Evolutionary conservation across 1,140 invertebrate species (phyloP).

Genomic region (Cheumatopsyche charites): DNA sequence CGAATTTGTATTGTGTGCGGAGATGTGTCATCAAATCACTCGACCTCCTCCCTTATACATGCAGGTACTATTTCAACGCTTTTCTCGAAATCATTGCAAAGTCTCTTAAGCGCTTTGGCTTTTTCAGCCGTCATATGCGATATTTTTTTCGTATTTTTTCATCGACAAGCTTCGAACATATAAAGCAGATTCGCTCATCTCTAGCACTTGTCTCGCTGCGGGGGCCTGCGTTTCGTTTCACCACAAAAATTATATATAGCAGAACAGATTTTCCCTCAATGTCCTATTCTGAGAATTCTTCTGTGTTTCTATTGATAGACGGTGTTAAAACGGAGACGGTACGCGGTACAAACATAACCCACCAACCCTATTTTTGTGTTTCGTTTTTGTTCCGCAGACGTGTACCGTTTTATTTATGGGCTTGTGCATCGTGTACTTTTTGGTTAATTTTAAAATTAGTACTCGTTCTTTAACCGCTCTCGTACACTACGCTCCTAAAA

Average conservation of each 20-base stretch:
- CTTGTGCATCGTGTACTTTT: too few species aligned
- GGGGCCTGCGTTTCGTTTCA: constrained; percentile 30
- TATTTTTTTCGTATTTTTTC: constrained; percentile 1
- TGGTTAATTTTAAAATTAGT: too few species aligned
- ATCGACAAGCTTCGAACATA: constrained; percentile 2
- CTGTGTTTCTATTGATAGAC: constrained; percentile 23
- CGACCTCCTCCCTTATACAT: too few species aligned
- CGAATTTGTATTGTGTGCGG: too few species aligned
- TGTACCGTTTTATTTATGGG: too few species aligned
- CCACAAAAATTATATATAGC: constrained; percentile 27
- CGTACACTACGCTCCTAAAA: too few species aligned
- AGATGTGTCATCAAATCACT: too few species aligned
- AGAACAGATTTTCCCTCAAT: constrained; percentile 30
- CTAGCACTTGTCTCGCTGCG: constrained; percentile 34
- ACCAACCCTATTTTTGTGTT: constrained; percentile 8
- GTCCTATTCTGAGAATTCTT: constrained; percentile 33
- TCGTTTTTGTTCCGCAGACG: too few species aligned
- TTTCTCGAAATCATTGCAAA: background rate
- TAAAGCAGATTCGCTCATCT: constrained; percentile 27
- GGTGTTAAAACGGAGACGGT: constrained; percentile 24
- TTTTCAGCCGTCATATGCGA: background rate
- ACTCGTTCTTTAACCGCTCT: too few species aligned
- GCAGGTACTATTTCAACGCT: too few species aligned
- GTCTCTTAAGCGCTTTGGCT: too few species aligned
- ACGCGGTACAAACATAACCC: constrained; percentile 23